Percentiles rank a stretch among this genome's conserved stretches.
These are phyloP conservation scores for Sipha flava DNA, from an alignment of 1,140 invertebrate genomes.

Conservation along the genomic window DNA sequence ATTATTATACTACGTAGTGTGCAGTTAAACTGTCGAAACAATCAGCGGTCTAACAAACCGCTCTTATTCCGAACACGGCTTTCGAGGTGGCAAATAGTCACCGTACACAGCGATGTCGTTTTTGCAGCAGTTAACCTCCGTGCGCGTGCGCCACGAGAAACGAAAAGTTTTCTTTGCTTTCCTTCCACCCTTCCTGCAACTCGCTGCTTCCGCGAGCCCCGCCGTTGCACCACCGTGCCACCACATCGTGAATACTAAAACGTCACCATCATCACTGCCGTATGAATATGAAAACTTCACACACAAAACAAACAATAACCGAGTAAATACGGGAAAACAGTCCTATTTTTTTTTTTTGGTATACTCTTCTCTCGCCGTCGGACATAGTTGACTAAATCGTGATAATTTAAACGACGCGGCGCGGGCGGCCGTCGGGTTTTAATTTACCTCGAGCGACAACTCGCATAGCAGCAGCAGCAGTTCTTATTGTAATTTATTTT, in stretches of 20 bases:
- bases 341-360: too few relatives aligned
- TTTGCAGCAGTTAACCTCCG: not conserved
- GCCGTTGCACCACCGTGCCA: too few relatives aligned
- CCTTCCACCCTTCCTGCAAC: too few relatives aligned
- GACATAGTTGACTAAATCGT: not conserved
- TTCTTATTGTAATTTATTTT: not conserved
- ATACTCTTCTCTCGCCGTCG: not conserved
- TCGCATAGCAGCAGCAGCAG: not conserved
- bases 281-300: not conserved
- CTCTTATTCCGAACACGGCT: too few relatives aligned
- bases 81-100: too few relatives aligned
- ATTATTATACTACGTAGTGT: too few relatives aligned
- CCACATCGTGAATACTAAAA: not conserved
- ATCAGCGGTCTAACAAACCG: too few relatives aligned
- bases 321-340: not conserved
- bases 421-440: not conserved
- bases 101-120: not conserved
- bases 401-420: not conserved
- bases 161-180: not conserved
- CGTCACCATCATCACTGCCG: not conserved
- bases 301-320: not conserved
- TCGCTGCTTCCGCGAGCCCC: too few relatives aligned
- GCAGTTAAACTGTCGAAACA: too few relatives aligned
- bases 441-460: not conserved
- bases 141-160: not conserved